Evolutionary conservation across 2,888 invertebrate species (phyloP).

Genomic region (Lasioglossum zephyrum): DNA sequence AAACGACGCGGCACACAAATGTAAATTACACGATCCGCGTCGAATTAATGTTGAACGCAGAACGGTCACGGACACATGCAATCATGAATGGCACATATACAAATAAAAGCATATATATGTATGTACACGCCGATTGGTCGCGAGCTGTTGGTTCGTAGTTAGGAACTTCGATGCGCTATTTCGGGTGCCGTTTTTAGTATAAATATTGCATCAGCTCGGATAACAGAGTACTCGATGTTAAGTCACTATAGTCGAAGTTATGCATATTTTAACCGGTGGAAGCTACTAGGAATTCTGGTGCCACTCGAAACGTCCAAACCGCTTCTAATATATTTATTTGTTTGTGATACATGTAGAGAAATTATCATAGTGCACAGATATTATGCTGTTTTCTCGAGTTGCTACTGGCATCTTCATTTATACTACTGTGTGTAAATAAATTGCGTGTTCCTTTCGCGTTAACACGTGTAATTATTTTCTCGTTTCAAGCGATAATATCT

Average conservation of each 20-base stretch:
- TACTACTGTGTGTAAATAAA: background rate
- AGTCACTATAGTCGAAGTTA: background rate
- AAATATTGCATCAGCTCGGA: background rate
- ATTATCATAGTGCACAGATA: background rate
- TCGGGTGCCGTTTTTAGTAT: background rate
- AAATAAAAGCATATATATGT: background rate
- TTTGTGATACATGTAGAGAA: background rate
- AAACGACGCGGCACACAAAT: background rate
- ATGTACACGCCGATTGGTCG: background rate
- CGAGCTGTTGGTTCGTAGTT: background rate
- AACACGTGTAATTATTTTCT: background rate
- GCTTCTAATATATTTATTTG: background rate
- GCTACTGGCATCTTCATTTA: background rate
- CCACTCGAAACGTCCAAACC: background rate
- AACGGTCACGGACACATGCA: background rate
- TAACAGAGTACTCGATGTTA: background rate
- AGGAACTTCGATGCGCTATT: background rate
- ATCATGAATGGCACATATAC: background rate
- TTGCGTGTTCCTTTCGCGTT: background rate
- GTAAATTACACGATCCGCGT: background rate
- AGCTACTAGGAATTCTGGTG: background rate
- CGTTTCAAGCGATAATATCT: background rate
- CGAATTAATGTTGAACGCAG: background rate
- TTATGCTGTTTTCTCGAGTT: background rate
- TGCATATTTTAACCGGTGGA: background rate